Evolutionary conservation across 2,113 vertebrate genomes (phyloP).

Genomic region (Falco punctatus): DNA sequence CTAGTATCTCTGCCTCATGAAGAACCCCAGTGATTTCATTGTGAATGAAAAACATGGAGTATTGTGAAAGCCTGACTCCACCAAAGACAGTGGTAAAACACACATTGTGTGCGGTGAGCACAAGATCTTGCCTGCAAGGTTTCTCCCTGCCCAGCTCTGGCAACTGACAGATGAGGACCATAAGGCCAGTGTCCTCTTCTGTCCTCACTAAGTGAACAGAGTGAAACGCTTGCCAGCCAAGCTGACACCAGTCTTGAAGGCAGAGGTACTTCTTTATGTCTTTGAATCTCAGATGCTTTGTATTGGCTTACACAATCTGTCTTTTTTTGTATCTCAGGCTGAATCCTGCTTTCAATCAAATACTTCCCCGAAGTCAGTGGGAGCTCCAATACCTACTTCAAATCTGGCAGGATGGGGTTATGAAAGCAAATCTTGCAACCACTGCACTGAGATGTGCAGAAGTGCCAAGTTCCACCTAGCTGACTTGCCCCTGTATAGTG

Average conservation of each 20-base stretch:
- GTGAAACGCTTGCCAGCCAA: background rate
- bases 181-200: background rate
- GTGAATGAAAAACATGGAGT: background rate
- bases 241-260: background rate
- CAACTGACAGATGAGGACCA: background rate
- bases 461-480: background rate
- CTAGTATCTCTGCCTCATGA: background rate
- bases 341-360: background rate
- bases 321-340: background rate
- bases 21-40: background rate
- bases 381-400: background rate
- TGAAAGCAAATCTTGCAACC: background rate
- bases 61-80: background rate
- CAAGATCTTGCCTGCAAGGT: background rate
- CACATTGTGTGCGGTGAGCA: rapidly evolving
- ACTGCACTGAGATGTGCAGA: rapidly evolving
- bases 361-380: background rate
- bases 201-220: background rate
- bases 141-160: background rate
- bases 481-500: background rate
- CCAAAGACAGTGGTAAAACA: background rate
- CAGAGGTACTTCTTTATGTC: background rate
- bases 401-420: background rate
- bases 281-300: background rate
- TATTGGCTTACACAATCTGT: background rate